A percentile compares a stretch with the other conserved stretches of the same genome.
These are phyloP conservation scores for Leguminivora glycinivorella DNA, from an alignment of 1,140 invertebrate species.

Conservation along the genomic window DNA sequence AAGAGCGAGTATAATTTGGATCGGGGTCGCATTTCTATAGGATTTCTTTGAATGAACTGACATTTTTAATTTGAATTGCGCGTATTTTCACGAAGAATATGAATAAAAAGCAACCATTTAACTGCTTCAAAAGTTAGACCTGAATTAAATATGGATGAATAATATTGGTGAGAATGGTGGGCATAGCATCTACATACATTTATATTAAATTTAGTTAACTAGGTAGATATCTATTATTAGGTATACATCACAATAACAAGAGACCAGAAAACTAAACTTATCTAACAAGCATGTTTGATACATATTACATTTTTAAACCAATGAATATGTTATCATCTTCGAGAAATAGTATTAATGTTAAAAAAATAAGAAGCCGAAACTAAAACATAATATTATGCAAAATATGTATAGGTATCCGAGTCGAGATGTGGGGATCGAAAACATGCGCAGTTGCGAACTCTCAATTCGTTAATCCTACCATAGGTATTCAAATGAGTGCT, in stretches of 20 bases:
- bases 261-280: neutral
- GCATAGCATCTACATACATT: too few relatives aligned
- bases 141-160: neutral
- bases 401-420: conserved; percentile 58
- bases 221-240: too few relatives aligned
- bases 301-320: neutral
- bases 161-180: neutral
- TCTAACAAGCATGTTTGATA: neutral
- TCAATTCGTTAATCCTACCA: conserved; percentile 71
- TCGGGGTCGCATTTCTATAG: conserved; percentile 75
- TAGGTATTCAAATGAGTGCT: conserved; percentile 78
- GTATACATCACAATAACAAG: neutral
- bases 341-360: neutral
- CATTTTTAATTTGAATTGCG: conserved; percentile 31
- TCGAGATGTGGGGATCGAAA: conserved; percentile 41
- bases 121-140: neutral
- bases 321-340: neutral
- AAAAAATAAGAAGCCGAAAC: conserved; percentile 16
- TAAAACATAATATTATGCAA: conserved; percentile 64
- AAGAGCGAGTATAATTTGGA: conserved; percentile 75
- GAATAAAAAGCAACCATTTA: conserved; percentile 18
- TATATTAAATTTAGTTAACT: too few relatives aligned
- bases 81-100: conserved; percentile 17
- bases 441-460: conserved; percentile 60
- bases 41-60: conserved; percentile 57